A percentile compares a stretch with the other conserved stretches of the same genome.
Evolutionary conservation across 2,888 invertebrate genomes (phyloP).

Genomic region (Lithodes maja): DNA sequence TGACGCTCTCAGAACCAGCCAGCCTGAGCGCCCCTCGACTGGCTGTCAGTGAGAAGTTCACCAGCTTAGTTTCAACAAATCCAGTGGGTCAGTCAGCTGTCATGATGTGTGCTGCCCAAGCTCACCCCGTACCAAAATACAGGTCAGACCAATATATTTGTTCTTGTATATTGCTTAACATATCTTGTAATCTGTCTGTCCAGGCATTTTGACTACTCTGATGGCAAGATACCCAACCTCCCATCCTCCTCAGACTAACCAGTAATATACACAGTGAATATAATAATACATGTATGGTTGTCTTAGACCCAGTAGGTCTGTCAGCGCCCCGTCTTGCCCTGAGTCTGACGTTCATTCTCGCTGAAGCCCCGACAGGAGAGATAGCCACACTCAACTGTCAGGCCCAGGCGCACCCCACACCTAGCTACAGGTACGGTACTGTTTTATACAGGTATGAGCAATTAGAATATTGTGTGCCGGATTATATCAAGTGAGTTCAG

Average conservation of each 20-base stretch:
- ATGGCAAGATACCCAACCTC: no score
- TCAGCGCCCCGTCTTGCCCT: constrained; percentile 31
- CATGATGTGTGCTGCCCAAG: constrained; percentile 72
- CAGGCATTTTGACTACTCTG: no score
- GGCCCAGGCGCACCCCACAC: constrained; percentile 71
- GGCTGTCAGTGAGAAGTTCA: constrained; percentile 31
- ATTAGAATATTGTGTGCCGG: no score
- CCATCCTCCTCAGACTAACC: no score
- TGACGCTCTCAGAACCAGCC: constrained; percentile 17
- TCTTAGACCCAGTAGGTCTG: constrained; percentile 36
- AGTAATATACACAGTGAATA: no score
- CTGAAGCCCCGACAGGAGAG: background rate
- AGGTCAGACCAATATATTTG: constrained; percentile 72
- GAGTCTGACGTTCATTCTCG: constrained; percentile 24
- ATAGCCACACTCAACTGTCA: constrained; percentile 65
- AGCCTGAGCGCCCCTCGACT: constrained; percentile 40
- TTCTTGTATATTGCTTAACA: no score
- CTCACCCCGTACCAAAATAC: constrained; percentile 71
- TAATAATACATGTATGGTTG: background rate
- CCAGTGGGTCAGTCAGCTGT: constrained; percentile 71
- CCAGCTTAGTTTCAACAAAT: constrained; percentile 52
- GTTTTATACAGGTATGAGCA: no score
- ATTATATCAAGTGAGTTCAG: no score
- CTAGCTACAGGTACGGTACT: constrained; percentile 35
- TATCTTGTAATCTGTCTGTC: no score